A percentile compares a stretch with the other conserved stretches of the same genome.
phyloP scores from a whole-genome alignment of 2,113 vertebrate species.

The Hepsetus odoe region DNA sequence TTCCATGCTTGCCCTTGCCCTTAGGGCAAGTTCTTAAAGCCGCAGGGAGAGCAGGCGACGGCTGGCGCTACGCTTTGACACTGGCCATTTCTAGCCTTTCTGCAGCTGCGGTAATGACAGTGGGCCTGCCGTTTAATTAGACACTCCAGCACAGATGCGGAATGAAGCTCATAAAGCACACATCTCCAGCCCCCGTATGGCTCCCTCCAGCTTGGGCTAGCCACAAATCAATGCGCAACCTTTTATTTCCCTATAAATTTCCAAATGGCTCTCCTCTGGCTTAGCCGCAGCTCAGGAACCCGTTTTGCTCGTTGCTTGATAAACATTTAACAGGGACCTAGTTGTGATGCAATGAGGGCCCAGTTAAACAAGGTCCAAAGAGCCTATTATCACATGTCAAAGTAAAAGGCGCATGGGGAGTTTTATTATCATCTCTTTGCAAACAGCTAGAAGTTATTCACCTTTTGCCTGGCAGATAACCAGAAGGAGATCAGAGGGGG shows the following conservation, averaged over 20 bases:
- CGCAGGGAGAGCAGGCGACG: constrained; percentile 27
- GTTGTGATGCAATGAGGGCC: constrained; percentile 1
- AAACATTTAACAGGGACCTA: constrained; percentile 13
- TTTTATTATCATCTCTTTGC: constrained; percentile 14
- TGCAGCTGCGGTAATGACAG: constrained; percentile 52
- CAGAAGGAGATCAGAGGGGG: neutral
- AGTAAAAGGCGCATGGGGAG: neutral
- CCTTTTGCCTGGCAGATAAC: neutral
- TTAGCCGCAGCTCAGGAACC: neutral
- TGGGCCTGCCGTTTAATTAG: constrained; percentile 65
- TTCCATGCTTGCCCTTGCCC: neutral
- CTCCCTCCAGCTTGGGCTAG: constrained; percentile 52
- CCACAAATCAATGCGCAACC: constrained; percentile 73
- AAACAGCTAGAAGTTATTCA: constrained; percentile 1
- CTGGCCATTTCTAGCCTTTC: constrained; percentile 34
- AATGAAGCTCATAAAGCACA: constrained; percentile 67
- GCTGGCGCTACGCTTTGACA: constrained; percentile 15
- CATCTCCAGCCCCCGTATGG: constrained; percentile 35
- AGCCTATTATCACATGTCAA: constrained; percentile 22
- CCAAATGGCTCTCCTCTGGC: constrained; percentile 54
- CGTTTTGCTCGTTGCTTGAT: neutral
- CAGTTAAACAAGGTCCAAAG: constrained; percentile 24
- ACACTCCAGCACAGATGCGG: constrained; percentile 65
- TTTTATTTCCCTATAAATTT: constrained; percentile 76
- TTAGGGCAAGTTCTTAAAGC: neutral